phyloP scores from a whole-genome alignment of 2,888 invertebrate genomes.

The Heliconius hortense region DNA sequence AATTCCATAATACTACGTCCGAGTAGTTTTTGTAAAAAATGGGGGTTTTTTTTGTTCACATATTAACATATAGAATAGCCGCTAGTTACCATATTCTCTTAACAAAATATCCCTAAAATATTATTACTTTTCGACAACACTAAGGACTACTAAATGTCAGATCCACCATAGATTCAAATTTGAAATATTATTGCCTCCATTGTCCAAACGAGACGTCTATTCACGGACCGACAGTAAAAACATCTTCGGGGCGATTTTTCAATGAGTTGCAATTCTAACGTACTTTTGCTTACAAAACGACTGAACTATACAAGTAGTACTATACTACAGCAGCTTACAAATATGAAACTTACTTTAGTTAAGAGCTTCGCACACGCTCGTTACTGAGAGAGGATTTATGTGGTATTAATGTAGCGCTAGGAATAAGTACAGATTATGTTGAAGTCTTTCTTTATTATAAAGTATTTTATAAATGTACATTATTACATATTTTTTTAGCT shows the following conservation, averaged over 20 bases:
- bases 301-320: slow-evolving; percentile 1
- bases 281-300: slow-evolving; percentile 19
- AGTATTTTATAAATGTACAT: background rate
- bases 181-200: slow-evolving; percentile 27
- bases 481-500: too few species aligned
- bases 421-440: background rate
- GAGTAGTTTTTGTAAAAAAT: too few species aligned
- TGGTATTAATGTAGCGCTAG: background rate
- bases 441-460: background rate
- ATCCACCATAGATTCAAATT: slow-evolving; percentile 8
- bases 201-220: slow-evolving; percentile 15
- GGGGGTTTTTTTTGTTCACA: too few species aligned
- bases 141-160: background rate
- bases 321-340: background rate
- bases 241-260: slow-evolving; percentile 24
- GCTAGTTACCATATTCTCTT: background rate
- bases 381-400: slow-evolving; percentile 11
- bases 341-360: slow-evolving; percentile 12
- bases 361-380: slow-evolving; percentile 13
- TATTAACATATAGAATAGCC: too few species aligned
- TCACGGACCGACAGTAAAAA: slow-evolving; percentile 4
- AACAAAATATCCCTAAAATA: background rate
- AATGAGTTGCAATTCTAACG: slow-evolving; percentile 22
- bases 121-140: background rate
- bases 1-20: too few species aligned